Evolutionary conservation across 2,113 vertebrate species (phyloP).

Genomic region (Pseudois nayaur): DNA sequence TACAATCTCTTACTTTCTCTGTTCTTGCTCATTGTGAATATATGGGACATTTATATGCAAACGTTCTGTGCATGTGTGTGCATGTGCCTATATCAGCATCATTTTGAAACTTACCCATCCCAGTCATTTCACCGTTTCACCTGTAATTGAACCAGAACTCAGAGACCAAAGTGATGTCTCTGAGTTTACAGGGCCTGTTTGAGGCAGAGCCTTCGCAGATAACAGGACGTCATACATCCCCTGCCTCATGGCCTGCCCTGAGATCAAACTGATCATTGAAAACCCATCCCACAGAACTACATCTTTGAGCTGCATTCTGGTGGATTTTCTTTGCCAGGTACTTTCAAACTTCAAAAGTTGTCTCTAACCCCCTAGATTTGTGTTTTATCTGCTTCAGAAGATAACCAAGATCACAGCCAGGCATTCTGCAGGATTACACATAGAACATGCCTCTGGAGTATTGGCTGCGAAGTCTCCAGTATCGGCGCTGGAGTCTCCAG

Average conservation of each 20-base stretch:
- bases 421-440: background rate
- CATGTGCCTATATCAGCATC: background rate
- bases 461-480: background rate
- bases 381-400: slow-evolving; percentile 34
- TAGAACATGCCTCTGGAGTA: background rate
- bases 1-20: background rate
- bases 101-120: background rate
- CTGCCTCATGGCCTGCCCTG: background rate
- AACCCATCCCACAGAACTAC: background rate
- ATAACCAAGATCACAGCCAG: background rate
- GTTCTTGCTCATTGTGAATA: background rate
- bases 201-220: background rate
- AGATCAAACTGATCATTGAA: background rate
- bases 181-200: background rate
- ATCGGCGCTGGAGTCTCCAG: background rate
- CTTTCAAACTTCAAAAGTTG: slow-evolving; percentile 51
- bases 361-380: slow-evolving; percentile 43
- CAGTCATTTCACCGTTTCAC: background rate
- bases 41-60: background rate
- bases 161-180: background rate
- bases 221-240: background rate
- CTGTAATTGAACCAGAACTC: background rate
- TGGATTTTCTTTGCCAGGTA: slow-evolving; percentile 37
- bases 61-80: background rate
- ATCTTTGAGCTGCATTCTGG: slow-evolving; percentile 12